Evolutionary conservation across 2,888 invertebrate species (phyloP).

Genomic region (Neoaliturus tenellus): DNA sequence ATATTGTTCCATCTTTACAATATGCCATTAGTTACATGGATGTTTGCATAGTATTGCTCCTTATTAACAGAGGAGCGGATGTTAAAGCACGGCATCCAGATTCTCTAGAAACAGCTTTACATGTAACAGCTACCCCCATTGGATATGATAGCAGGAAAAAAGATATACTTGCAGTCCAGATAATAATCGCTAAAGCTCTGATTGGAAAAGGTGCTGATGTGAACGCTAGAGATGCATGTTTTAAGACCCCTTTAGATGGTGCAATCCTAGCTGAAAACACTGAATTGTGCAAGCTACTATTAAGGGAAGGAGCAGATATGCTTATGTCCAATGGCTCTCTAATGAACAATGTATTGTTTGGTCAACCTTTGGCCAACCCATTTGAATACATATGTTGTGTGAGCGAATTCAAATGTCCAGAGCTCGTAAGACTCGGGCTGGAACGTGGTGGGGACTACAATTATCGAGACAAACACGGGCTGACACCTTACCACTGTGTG

Average conservation of each 20-base stretch:
- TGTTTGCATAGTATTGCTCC: background rate
- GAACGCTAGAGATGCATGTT: background rate
- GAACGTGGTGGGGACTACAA: slow-evolving; percentile 17
- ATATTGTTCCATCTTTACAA: slow-evolving; percentile 21
- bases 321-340: background rate
- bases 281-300: slow-evolving; percentile 1
- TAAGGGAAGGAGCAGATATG: slow-evolving; percentile 10
- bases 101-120: background rate
- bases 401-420: background rate
- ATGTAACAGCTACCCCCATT: background rate
- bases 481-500: slow-evolving; percentile 13
- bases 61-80: background rate
- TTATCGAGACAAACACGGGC: background rate
- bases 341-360: too few species aligned
- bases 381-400: slow-evolving; percentile 30
- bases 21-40: slow-evolving; percentile 3
- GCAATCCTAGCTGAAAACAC: slow-evolving; percentile 6
- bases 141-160: too few species aligned
- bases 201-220: background rate
- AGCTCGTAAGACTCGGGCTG: background rate
- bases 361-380: background rate
- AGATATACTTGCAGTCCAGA: background rate
- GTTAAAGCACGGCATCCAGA: background rate
- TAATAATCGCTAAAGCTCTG: slow-evolving; percentile 15
- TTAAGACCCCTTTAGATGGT: slow-evolving; percentile 11